Evolutionary conservation across 2,888 invertebrate species (phyloP).

Genomic region (Scrobipalpa atriplicella): DNA sequence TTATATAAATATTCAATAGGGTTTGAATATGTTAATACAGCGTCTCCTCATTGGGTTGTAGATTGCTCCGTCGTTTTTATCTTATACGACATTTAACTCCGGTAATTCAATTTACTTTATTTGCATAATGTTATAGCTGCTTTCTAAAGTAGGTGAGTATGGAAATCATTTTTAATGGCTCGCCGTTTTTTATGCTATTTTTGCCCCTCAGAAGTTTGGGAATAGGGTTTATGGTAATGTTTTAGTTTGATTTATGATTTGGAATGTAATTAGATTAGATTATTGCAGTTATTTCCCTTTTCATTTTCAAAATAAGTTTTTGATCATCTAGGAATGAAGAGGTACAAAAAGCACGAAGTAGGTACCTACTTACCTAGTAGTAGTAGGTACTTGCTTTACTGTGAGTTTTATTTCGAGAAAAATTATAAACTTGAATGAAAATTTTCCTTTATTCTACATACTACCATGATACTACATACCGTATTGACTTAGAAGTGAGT

Average conservation of each 20-base stretch:
- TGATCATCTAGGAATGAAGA: too few species aligned
- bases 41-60: constrained; percentile 80
- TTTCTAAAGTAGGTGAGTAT: constrained; percentile 79
- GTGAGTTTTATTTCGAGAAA: too few species aligned
- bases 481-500: too few species aligned
- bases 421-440: too few species aligned
- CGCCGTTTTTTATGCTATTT: constrained; percentile 39
- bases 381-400: too few species aligned
- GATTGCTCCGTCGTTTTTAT: constrained; percentile 82
- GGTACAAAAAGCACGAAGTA: too few species aligned
- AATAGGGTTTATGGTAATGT: constrained; percentile 42
- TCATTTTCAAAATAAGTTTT: too few species aligned
- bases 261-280: not conserved
- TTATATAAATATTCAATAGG: constrained; percentile 81
- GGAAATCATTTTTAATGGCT: constrained; percentile 58
- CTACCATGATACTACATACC: too few species aligned
- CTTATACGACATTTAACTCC: constrained; percentile 83
- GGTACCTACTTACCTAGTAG: too few species aligned
- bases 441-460: too few species aligned
- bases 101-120: constrained; percentile 82
- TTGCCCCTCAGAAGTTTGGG: constrained; percentile 45
- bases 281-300: not conserved
- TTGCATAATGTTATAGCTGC: constrained; percentile 76
- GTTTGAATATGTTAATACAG: constrained; percentile 79
- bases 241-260: constrained; percentile 14